Evolutionary conservation across 2,888 invertebrate genomes (phyloP).

Genomic region (Microctonus aethiopoides): DNA sequence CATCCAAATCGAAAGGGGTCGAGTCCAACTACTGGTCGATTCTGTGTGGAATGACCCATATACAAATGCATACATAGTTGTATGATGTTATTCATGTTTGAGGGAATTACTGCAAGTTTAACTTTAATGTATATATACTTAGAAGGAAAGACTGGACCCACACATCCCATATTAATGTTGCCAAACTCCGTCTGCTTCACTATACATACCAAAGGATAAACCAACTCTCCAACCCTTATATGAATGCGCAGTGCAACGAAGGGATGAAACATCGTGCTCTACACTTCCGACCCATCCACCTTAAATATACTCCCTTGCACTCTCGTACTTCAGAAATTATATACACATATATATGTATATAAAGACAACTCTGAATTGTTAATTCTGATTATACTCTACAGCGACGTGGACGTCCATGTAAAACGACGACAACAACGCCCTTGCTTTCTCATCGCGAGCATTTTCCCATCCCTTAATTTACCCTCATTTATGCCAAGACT

Average conservation of each 20-base stretch:
- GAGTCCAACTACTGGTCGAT: too few species aligned
- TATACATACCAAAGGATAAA: neutral
- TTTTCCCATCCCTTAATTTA: slow-evolving; percentile 46
- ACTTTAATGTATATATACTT: neutral
- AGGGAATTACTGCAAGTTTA: neutral
- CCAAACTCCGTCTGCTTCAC: neutral
- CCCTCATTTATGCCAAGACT: slow-evolving; percentile 53
- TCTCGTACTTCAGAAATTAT: neutral
- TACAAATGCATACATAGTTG: neutral
- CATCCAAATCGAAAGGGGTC: too few species aligned
- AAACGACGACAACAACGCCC: slow-evolving; percentile 17
- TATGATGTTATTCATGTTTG: neutral
- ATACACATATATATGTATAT: neutral
- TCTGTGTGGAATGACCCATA: too few species aligned
- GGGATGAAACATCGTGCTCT: neutral
- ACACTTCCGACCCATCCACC: slow-evolving; percentile 1
- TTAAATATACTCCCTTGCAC: neutral
- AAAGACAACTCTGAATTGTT: slow-evolving; percentile 51
- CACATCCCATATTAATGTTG: neutral
- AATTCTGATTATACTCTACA: slow-evolving; percentile 53
- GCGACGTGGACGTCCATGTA: slow-evolving; percentile 24
- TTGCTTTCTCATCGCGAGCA: slow-evolving; percentile 11
- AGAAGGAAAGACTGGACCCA: neutral
- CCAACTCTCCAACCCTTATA: neutral
- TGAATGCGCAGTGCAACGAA: neutral